Percentiles rank a stretch among this genome's conserved stretches.
These are phyloP conservation scores for Acrobasis consociella DNA, from an alignment of 2,888 invertebrate species.

Conservation along the genomic window DNA sequence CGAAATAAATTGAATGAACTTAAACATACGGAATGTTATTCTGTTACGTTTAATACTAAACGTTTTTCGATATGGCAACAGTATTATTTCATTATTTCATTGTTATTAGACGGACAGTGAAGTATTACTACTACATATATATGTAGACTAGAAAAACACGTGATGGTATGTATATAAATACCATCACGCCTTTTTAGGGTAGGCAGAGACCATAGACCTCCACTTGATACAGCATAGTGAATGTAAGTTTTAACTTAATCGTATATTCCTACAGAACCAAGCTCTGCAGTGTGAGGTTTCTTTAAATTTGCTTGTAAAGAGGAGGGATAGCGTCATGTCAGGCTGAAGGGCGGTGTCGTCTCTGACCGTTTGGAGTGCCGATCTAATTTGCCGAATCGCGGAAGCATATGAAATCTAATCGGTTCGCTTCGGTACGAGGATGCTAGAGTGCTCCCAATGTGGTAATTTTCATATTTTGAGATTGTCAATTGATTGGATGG, in stretches of 20 bases:
- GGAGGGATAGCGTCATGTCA: conserved; percentile 61
- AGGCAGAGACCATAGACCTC: too few species aligned
- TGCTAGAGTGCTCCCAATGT: conserved; percentile 27
- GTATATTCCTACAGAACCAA: conserved; percentile 48
- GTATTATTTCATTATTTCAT: too few species aligned
- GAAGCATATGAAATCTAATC: conserved; percentile 78
- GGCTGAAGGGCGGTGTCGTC: conserved; percentile 69
- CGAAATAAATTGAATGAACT: neutral
- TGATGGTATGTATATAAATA: too few species aligned
- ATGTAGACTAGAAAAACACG: too few species aligned
- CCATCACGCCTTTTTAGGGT: too few species aligned
- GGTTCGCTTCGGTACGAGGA: conserved; percentile 46
- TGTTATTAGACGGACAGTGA: too few species aligned
- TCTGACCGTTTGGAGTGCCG: conserved; percentile 79
- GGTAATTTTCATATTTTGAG: conserved; percentile 15
- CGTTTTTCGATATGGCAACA: too few species aligned
- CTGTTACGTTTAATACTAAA: neutral
- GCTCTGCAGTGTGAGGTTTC: neutral
- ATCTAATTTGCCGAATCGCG: conserved; percentile 79
- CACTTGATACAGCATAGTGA: too few species aligned
- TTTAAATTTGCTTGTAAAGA: conserved; percentile 67
- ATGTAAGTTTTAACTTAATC: too few species aligned
- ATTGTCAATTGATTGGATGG: neutral
- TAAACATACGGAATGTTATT: neutral
- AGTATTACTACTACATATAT: too few species aligned